Evolutionary conservation across 35 echinoderm and acorn worm genomes (phyloP).

Genomic region (Amphiura filiformis): DNA sequence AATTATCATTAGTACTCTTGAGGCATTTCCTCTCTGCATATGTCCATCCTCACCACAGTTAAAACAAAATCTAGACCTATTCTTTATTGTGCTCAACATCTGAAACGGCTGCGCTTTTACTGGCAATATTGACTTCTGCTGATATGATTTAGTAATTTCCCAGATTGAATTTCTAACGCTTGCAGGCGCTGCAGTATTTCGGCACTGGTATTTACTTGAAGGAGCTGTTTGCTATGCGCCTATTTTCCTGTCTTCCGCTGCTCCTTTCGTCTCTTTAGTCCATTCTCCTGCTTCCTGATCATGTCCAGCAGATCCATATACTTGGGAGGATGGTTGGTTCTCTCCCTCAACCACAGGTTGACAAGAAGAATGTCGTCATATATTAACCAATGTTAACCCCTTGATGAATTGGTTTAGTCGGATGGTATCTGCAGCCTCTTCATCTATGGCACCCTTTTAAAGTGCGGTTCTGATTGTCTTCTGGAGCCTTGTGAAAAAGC

Average conservation of each 20-base stretch:
- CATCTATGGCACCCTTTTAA: background rate
- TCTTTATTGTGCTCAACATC: background rate
- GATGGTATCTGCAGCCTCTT: background rate
- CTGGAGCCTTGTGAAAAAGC: slow-evolving; percentile 26
- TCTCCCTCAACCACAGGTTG: slow-evolving; percentile 43
- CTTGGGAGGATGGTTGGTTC: background rate
- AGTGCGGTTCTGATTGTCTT: background rate
- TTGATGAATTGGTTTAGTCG: slow-evolving; percentile 45
- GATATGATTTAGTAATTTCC: too few species aligned
- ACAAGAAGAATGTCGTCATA: slow-evolving; percentile 57
- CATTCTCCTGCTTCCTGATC: slow-evolving; percentile 19
- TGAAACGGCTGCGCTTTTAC: too few species aligned
- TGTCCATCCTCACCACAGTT: slow-evolving; percentile 53
- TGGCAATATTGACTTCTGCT: too few species aligned
- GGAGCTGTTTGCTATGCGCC: background rate
- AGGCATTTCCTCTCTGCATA: slow-evolving; percentile 35
- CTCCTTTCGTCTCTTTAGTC: background rate
- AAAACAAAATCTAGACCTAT: slow-evolving; percentile 39
- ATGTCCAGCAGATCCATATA: slow-evolving; percentile 18
- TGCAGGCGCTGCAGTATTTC: background rate
- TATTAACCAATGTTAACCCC: slow-evolving; percentile 16
- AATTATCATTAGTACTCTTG: background rate
- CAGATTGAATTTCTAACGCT: background rate
- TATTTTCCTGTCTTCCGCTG: background rate
- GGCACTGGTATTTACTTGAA: background rate